Base-by-base conservation (phyloP, 2,888 invertebrate genomes). In the Scelioninae gen. 1 region DNA sequence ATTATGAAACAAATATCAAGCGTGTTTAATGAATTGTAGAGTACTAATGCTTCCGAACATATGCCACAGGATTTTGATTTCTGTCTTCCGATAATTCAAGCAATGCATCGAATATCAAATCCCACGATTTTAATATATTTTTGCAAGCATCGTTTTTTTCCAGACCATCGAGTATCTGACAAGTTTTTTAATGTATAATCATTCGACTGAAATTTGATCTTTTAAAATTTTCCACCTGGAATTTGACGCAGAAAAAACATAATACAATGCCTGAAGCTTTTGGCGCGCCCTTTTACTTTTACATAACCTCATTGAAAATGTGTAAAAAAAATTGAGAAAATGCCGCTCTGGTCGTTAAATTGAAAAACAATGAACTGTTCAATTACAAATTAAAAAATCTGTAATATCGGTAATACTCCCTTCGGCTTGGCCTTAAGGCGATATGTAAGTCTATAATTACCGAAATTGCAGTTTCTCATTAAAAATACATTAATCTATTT, bases 121-220 rank as follows among this genome's bases (percentile, higher is more conserved):
- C n/a, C 4, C 16, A 69, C 4, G 77, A 77, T 53, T 68, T 40
- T 8, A 40, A 58, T 10, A 81, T 74, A 49, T 63, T 77, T 66
- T 58, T 58, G 40, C 80, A 81, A 32, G 83, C 77, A 60, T 81
- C 77, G 16, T n/a, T 68, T 34, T n/a, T 69, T 38, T 11, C 68
- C 83, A 15, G 69, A 84, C 78, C 84, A 84, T 15, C 84, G 68
- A 40, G 84, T 84, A 9, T 13, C 31, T 31, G 77, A 74, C n/a
- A 81, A 32, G 60, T 15, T 84, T 69, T 84, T 84, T 5, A 81
- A 58, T 3, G 10, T 51, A 53, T 49, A 29, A n/a, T 7, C 5
- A 0, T 51, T 23, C 8, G 31, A 7, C 40, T 69, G 31, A 29
- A 38, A 16, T 34, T 71, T 71, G 11, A n/a, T 7, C n/a, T n/a